Base-by-base conservation (phyloP, 2,113 vertebrate genomes). In the Nerophis lumbriciformis region DNA sequence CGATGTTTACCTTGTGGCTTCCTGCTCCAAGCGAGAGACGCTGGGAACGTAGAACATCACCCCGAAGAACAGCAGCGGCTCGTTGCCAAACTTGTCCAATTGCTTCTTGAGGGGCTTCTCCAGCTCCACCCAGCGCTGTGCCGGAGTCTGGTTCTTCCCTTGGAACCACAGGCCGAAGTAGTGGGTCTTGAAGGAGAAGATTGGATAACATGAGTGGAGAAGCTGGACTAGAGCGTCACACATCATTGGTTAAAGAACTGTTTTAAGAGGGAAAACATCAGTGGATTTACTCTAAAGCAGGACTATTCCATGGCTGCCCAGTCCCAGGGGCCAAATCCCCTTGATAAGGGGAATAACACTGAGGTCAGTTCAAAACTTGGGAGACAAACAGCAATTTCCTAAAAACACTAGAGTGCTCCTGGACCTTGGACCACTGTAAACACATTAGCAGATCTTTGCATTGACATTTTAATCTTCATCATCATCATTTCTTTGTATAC, bases 101-200 rank as follows among this genome's bases (percentile, higher is more conserved):
- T 99, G 96, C 81, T 99, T 99, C 91, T 98, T 98, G 75, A 99
- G 92, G 39, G 96, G 93, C 53, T 99, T 99, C 89, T 99, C 95
- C 77, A 98, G 89, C 88, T 99, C 96, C 81, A 98, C 95, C 96
- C 96, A 99, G 87, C 96, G 92, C 54, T 90, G 91, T 66, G 93
- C 91, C 69, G 95, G 94, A 79, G 81, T 89, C 88, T 98, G 95
- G 78, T 78, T 92, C 89, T 98, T 98, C 75, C 92, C 94, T 60
- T 96, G 91, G 88, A 96, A 98, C 93, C 93, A 98, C 69, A 99
- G 92, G 69, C 96, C 95, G 0, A 99, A 98, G 88, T 93, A 98
- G 85, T 94, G 93, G 0, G 94, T 95, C 96, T 99, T 77, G 55
- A 81, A 16, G 59, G 35, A 51, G 15, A 8, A 59, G 28, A 42